These are phyloP conservation scores for Intellagama lesueurii DNA, from an alignment of 2,797 vertebrate species.

Conservation along the genomic window DNA sequence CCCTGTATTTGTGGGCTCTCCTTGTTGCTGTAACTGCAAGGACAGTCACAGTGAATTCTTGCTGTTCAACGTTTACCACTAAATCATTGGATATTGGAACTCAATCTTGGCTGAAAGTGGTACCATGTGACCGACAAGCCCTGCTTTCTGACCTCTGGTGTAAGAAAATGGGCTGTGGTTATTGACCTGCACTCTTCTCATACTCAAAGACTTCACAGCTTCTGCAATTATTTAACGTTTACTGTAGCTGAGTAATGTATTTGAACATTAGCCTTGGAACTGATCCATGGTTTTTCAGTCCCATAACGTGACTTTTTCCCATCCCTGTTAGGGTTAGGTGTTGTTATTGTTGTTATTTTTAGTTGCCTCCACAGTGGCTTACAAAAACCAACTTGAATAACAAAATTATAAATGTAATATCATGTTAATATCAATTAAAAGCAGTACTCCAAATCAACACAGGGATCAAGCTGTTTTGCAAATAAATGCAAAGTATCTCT, in stretches of 20 bases:
- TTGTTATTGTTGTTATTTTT: neutral
- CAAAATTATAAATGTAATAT: too few species aligned
- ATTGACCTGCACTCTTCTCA: neutral
- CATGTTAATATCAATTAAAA: too few species aligned
- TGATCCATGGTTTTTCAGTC: neutral
- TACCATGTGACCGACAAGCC: neutral
- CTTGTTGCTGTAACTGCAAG: neutral
- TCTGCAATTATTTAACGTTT: neutral
- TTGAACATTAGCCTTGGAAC: neutral
- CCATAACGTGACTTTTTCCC: too few species aligned
- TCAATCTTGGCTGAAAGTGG: neutral
- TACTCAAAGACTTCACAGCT: neutral
- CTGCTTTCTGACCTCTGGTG: neutral
- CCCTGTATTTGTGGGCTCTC: neutral
- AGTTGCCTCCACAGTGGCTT: neutral
- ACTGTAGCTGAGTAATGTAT: neutral
- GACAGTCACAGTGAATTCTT: neutral
- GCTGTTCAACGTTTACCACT: neutral
- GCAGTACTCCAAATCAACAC: neutral
- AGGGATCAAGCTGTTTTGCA: neutral
- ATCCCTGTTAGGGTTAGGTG: too few species aligned
- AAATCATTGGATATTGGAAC: neutral
- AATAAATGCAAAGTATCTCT: neutral
- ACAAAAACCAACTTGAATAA: neutral
- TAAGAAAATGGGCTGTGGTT: neutral